Percentiles rank a stretch among this genome's conserved stretches.
These are phyloP conservation scores for Brienomyrus longianalis DNA, from an alignment of 2,113 vertebrate species.

Conservation along the genomic window DNA sequence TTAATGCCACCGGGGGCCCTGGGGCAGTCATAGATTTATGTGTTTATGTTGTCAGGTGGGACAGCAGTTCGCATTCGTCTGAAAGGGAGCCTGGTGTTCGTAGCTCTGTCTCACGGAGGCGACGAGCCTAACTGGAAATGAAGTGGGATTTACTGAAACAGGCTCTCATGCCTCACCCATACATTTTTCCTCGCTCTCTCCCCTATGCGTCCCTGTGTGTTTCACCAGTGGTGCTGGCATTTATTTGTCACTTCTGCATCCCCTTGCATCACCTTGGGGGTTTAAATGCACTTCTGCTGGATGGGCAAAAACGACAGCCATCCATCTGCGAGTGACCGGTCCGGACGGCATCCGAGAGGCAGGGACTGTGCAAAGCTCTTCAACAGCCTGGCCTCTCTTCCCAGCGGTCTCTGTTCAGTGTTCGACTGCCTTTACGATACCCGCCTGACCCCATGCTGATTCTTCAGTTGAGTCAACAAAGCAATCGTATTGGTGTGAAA, in stretches of 20 bases:
- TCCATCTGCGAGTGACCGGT: not conserved
- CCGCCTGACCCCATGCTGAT: not conserved
- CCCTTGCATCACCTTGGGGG: not conserved
- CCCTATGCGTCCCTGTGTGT: not conserved
- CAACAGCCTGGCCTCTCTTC: not conserved
- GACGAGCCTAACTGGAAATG: not conserved
- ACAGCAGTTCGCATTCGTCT: not conserved
- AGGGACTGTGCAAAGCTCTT: not conserved
- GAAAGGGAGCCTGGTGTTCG: not conserved
- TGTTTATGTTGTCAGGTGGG: slow-evolving; percentile 12
- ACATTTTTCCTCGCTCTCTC: not conserved
- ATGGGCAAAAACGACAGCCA: not conserved
- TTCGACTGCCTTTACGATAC: not conserved
- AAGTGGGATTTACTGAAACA: not conserved
- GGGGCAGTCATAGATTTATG: slow-evolving; percentile 59
- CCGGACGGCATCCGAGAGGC: not conserved
- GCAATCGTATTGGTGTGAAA: not conserved
- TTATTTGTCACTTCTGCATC: not conserved
- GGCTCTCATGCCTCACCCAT: not conserved
- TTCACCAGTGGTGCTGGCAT: not conserved
- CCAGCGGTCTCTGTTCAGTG: not conserved
- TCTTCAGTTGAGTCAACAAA: not conserved
- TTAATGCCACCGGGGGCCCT: slow-evolving; percentile 52
- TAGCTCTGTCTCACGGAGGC: no score
- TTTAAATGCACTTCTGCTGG: not conserved